Conservation (phyloP, 2,113 vertebrate genomes). For the Balaenoptera acutorostrata region DNA sequence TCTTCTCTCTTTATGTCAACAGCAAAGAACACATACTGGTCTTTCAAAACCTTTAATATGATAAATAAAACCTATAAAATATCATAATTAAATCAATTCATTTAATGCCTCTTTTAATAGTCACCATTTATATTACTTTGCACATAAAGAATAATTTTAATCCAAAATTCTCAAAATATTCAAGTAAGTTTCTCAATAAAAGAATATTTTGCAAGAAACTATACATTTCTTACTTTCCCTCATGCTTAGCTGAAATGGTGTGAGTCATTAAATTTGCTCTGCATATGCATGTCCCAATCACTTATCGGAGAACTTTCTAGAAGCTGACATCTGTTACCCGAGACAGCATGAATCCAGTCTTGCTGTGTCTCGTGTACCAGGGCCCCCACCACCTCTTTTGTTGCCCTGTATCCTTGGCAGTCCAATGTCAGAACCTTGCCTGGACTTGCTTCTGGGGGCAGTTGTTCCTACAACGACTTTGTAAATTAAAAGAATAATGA, state of each 20-base stretch:
- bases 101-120: background rate
- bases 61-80: background rate
- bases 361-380: background rate
- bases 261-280: background rate
- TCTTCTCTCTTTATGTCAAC: background rate
- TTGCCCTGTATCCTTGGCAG: background rate
- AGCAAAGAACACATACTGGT: background rate
- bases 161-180: background rate
- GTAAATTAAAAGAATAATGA: background rate
- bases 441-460: background rate
- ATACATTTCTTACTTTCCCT: background rate
- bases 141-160: background rate
- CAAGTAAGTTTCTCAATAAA: background rate
- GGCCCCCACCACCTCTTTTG: background rate
- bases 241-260: background rate
- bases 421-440: background rate
- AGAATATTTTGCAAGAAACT: background rate
- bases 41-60: background rate
- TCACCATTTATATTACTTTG: background rate
- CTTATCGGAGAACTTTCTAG: background rate
- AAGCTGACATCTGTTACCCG: background rate
- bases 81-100: background rate
- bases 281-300: background rate
- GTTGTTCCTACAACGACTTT: background rate
- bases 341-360: background rate